Conservation (phyloP, 2,888 invertebrate species). For the Phaedon cochleariae region DNA sequence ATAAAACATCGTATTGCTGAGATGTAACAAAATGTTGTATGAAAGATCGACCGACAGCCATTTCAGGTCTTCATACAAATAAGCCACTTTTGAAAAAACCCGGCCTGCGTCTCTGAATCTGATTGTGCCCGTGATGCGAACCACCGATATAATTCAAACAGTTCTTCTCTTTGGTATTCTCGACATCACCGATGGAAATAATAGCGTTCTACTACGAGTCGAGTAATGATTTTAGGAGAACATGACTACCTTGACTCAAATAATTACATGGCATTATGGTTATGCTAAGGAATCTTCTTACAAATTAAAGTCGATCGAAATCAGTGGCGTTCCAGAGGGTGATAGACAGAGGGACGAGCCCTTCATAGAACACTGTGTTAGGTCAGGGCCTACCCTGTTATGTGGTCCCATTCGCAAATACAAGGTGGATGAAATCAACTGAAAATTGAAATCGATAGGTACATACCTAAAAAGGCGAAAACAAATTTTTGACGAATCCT, state of each 20-base stretch:
- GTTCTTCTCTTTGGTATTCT: slow-evolving; percentile 11
- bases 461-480: too few species aligned
- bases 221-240: slow-evolving; percentile 20
- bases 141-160: too few species aligned
- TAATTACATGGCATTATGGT: slow-evolving; percentile 26
- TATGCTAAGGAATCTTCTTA: slow-evolving; percentile 10
- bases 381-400: too few species aligned
- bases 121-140: neutral
- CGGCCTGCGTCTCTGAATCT: neutral
- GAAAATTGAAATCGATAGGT: too few species aligned
- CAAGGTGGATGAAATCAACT: too few species aligned
- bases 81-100: neutral
- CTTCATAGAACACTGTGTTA: too few species aligned
- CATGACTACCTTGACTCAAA: slow-evolving; percentile 32
- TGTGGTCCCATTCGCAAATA: too few species aligned
- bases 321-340: too few species aligned
- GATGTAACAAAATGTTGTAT: slow-evolving; percentile 33
- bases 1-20: slow-evolving; percentile 34
- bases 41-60: slow-evolving; percentile 23
- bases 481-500: too few species aligned
- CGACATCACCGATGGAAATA: slow-evolving; percentile 17
- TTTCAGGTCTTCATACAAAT: slow-evolving; percentile 9
- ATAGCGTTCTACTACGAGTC: slow-evolving; percentile 14
- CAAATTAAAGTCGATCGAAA: slow-evolving; percentile 15
- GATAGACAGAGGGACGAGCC: too few species aligned